Evolutionary conservation across 2,113 vertebrate species (phyloP), one percentile per base, ranked within the genome.

Genomic region (Antennarius striatus): DNA sequence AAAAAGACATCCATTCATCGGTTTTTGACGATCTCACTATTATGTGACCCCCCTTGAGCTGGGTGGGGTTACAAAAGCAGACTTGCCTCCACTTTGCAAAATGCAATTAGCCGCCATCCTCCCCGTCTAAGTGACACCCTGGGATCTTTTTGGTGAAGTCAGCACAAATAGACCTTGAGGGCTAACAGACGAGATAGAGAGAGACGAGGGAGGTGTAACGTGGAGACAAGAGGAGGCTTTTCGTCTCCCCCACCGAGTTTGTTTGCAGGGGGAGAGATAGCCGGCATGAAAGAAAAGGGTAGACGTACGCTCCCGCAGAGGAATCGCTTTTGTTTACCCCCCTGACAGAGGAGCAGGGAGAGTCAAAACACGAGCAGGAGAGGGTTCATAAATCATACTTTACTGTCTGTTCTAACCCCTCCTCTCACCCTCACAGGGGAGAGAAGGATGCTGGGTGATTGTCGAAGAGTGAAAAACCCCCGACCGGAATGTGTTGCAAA

Each of bases 361-460:
- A 63, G 57, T 49, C 55, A 68, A 70, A 81, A 75, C 53, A 17
- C 10, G 56, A 77, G 56, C 69, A 54, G 6, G 46, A 53, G 46
- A 68, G 68, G 61, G 56, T 46, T 82, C 80, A 88, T 82, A 82
- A 86, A 86, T 88, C 82, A 86, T 67, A 69, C 63, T 80, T 68
- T 39, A 39, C 29, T n/a, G 12, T 77, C 80, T 57, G 40, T 68
- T 50, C 68, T 40, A 63, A 40, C 45, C 61, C 63, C 43, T 49
- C 46, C 15, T 16, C 52, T 51, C 48, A 30, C 57, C 11, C 29
- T 68, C 39, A 71, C 56, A 73, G 69, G 59, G 66, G 58, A 70
- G 63, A 64, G 56, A 12, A 40, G 78, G 59, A 63, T 45, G 67
- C 43, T 10, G 8, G 50, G 68, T n/a, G 54, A 67, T 55, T 54